Evolutionary conservation across 2,797 vertebrate genomes (phyloP), one percentile per base, ranked within the genome.

Genomic region (Craterocephalus amniculus): DNA sequence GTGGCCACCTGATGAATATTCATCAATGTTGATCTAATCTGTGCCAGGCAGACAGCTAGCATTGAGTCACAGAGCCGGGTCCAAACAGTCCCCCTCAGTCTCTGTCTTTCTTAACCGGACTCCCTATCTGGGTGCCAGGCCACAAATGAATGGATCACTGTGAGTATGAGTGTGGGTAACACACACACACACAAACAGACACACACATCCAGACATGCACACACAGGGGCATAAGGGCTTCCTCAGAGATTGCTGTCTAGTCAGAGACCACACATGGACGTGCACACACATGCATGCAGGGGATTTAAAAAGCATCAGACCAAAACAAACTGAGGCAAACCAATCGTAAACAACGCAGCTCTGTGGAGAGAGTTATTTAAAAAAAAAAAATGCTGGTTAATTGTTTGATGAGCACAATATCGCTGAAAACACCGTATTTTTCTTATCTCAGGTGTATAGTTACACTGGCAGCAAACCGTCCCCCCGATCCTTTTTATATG

Each of bases 11-110:
- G 73, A 4, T 93, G 86, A 91, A 93, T 92, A 93, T 91, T 91
- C 84, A 93, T 89, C 65, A 77, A 85, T 91, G 91, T 93, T 92
- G 91, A 92, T 81, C 90, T 93, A 92, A 92, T 92, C 87, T 88
- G 91, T 92, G 91, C 91, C 92, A 92, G 90, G 88, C 88, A 89
- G 90, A 92, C 91, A 91, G 84, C 89, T 63, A 91, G 90, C 86
- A 91, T 92, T 90, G 90, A 93, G 90, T 93, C 92, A 88, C 83
- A 89, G 76, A 83, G 85, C 70, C 83, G 74, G 78, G 83, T 81
- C 77, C 68, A 32, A 90, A 92, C 90, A 92, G 89, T 88, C 85
- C 87, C 85, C 67, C 91, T 92, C 86, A 92, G 89, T 91, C 82
- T 82, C 88, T 76, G 83, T 88, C 88, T 85, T 83, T 87, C 88